Conservation (phyloP, 2,113 vertebrate genomes). For the Apistogramma diplotaenia region DNA sequence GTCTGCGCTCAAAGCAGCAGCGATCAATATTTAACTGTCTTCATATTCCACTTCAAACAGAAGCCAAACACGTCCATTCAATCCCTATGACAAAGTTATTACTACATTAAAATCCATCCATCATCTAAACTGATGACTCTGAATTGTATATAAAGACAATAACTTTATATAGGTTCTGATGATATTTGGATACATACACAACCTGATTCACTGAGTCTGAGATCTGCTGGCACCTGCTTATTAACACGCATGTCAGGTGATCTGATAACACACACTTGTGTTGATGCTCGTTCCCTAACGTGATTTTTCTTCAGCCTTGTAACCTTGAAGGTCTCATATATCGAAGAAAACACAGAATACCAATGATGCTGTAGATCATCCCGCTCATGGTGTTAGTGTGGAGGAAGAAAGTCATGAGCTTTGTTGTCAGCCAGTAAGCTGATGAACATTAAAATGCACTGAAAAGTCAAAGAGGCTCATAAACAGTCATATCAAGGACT, state of each 20-base stretch:
- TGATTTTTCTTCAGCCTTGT: not conserved
- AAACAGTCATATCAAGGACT: too few species aligned
- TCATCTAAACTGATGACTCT: not conserved
- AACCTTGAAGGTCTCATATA: too few species aligned
- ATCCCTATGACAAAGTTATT: not conserved
- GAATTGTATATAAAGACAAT: not conserved
- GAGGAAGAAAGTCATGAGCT: too few species aligned
- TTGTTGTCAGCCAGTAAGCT: too few species aligned
- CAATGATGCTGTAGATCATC: too few species aligned
- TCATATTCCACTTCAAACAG: not conserved
- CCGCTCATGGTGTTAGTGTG: too few species aligned
- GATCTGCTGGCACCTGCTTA: too few species aligned
- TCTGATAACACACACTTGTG: not conserved
- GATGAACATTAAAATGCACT: too few species aligned
- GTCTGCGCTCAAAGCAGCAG: not conserved
- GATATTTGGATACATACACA: not conserved
- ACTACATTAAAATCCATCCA: not conserved
- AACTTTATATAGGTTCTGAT: not conserved
- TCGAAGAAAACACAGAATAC: not conserved
- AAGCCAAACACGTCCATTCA: not conserved
- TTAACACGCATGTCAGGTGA: not conserved
- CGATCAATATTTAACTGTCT: not conserved
- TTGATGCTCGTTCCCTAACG: not conserved
- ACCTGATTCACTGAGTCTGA: too few species aligned
- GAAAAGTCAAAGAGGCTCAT: too few species aligned